A percentile compares a stretch with the other conserved stretches of the same genome.
Evolutionary conservation across 2,797 vertebrate genomes (phyloP).

Genomic region (Kryptolebias ocellatus): DNA sequence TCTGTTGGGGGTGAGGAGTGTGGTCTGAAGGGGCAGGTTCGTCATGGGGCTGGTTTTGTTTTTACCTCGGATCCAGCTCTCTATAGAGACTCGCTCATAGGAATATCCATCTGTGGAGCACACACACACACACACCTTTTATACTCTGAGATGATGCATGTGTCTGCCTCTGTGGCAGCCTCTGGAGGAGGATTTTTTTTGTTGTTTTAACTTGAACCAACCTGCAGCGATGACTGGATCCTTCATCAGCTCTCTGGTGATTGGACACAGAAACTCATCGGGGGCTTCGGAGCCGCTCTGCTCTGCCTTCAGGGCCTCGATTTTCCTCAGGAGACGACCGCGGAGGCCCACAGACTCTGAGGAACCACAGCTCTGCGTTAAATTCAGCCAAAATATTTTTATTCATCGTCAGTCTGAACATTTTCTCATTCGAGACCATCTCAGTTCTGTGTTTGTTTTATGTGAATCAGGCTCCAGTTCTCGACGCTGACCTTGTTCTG

Average conservation of each 20-base stretch:
- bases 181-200: neutral
- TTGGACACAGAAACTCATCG: constrained; percentile 90
- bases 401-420: neutral
- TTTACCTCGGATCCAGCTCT: constrained; percentile 86
- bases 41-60: constrained; percentile 91
- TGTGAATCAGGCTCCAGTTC: constrained; percentile 5
- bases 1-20: constrained; percentile 85
- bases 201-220: constrained; percentile 51
- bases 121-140: neutral
- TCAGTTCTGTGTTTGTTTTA: neutral
- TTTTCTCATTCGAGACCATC: neutral
- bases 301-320: constrained; percentile 81
- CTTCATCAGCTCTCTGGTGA: constrained; percentile 89
- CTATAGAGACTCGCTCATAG: constrained; percentile 88
- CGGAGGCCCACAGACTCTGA: constrained; percentile 87
- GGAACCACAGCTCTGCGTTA: constrained; percentile 26
- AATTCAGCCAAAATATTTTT: neutral
- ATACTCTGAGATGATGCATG: neutral
- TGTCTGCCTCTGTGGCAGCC: neutral
- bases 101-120: constrained; percentile 88
- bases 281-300: constrained; percentile 73
- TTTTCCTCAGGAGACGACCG: constrained; percentile 83
- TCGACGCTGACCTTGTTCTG: constrained; percentile 13
- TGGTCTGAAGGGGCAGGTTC: constrained; percentile 85
- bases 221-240: constrained; percentile 91